Evolutionary conservation across 2,888 invertebrate genomes (phyloP).

Genomic region (Euplexia lucipara): DNA sequence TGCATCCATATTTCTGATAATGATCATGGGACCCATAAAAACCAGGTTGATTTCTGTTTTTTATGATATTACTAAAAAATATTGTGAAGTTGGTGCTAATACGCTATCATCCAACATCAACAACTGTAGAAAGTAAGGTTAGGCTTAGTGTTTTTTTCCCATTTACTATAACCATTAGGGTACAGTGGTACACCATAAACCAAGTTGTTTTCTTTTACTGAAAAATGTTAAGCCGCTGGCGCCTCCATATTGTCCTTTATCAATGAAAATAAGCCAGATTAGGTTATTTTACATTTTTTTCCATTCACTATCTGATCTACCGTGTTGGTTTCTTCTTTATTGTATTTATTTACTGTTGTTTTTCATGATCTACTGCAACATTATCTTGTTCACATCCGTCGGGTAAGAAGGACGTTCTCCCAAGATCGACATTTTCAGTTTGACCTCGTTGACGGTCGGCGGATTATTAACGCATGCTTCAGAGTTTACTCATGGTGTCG

Average conservation of each 20-base stretch:
- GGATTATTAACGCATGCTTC: not conserved
- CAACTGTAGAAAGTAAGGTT: not conserved
- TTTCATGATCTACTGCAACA: not conserved
- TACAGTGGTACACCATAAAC: slow-evolving; percentile 14
- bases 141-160: slow-evolving; percentile 16
- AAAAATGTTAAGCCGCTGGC: not conserved
- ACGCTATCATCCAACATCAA: not conserved
- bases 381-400: slow-evolving; percentile 24
- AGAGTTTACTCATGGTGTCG: slow-evolving; percentile 3
- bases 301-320: slow-evolving; percentile 1
- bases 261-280: not conserved
- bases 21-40: too few relatives aligned
- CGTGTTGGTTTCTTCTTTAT: not conserved
- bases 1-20: too few relatives aligned
- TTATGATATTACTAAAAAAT: not conserved
- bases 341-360: slow-evolving; percentile 1
- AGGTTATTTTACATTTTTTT: not conserved
- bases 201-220: not conserved
- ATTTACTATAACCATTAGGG: slow-evolving; percentile 16
- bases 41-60: not conserved
- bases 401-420: not conserved
- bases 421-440: not conserved
- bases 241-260: not conserved
- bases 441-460: not conserved
- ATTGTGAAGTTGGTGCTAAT: slow-evolving; percentile 3